These are phyloP conservation scores for Sycophila texana DNA, from an alignment of 2,888 invertebrate genomes.

Conservation along the genomic window DNA sequence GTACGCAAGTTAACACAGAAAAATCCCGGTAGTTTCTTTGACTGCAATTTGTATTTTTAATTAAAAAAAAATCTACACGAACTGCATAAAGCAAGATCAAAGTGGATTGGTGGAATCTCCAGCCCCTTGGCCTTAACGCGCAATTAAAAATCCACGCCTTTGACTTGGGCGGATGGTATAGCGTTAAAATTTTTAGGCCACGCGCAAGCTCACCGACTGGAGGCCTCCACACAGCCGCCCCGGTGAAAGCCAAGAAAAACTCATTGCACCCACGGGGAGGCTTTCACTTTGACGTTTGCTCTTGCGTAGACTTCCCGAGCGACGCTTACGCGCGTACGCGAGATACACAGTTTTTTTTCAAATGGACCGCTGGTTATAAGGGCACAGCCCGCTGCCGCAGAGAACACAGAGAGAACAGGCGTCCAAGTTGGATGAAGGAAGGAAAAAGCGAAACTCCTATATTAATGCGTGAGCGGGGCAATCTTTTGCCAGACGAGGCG, in stretches of 20 bases:
- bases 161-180: conserved; percentile 63
- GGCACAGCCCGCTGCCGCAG: neutral
- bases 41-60: conserved; percentile 14
- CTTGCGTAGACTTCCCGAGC: conserved; percentile 15
- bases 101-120: conserved; percentile 1
- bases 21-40: too few species aligned
- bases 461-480: neutral
- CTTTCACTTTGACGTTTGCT: conserved; percentile 42
- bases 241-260: conserved; percentile 22
- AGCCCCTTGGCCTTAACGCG: conserved; percentile 68
- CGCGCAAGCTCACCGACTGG: neutral
- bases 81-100: conserved; percentile 8
- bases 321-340: neutral
- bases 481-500: conserved; percentile 33
- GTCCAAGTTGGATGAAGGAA: neutral
- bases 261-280: neutral
- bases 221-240: neutral
- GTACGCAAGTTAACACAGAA: too few species aligned
- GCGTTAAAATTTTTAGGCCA: conserved; percentile 35
- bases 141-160: conserved; percentile 70
- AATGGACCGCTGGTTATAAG: conserved; percentile 42
- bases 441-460: conserved; percentile 3
- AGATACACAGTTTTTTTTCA: conserved; percentile 9
- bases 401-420: conserved; percentile 11
- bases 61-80: conserved; percentile 10